phyloP scores from a whole-genome alignment of 2,888 invertebrate genomes.

The Ochropleura leucogaster region DNA sequence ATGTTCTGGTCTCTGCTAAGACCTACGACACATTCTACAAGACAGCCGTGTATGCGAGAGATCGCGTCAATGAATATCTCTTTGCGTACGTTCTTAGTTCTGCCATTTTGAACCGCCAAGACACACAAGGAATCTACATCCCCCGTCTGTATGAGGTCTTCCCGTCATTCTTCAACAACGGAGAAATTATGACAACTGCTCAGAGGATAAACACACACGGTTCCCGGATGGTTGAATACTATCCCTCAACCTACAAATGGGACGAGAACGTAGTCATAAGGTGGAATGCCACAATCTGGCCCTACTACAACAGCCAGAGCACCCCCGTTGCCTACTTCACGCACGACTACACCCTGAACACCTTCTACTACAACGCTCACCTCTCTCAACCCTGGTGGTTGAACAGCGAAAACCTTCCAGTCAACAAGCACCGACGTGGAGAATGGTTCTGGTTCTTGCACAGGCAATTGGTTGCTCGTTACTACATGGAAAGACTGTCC shows the following conservation, averaged over 20 bases:
- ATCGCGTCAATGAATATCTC: slow-evolving; percentile 92
- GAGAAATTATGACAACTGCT: slow-evolving; percentile 92
- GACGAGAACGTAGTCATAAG: slow-evolving; percentile 90
- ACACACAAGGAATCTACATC: slow-evolving; percentile 92
- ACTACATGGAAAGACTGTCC: slow-evolving; percentile 94
- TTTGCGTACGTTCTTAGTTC: slow-evolving; percentile 92
- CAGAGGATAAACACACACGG: slow-evolving; percentile 90
- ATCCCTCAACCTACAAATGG: slow-evolving; percentile 79
- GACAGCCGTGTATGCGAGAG: slow-evolving; percentile 92
- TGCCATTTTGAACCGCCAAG: slow-evolving; percentile 91
- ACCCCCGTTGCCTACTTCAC: slow-evolving; percentile 92
- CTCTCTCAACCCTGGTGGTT: slow-evolving; percentile 92
- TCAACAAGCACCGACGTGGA: slow-evolving; percentile 91
- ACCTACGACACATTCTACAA: slow-evolving; percentile 93
- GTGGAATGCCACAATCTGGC: slow-evolving; percentile 92
- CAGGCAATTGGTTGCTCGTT: slow-evolving; percentile 93
- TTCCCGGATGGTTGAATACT: slow-evolving; percentile 74
- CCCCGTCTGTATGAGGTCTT: slow-evolving; percentile 94
- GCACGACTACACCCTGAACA: slow-evolving; percentile 93
- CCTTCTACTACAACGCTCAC: slow-evolving; percentile 91
- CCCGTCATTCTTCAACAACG: slow-evolving; percentile 93
- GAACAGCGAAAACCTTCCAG: slow-evolving; percentile 87
- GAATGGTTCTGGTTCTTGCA: slow-evolving; percentile 91
- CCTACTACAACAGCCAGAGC: slow-evolving; percentile 89
- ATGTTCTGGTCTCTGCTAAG: slow-evolving; percentile 93